These are phyloP conservation scores for Microlaimidae sp. DNA, from an alignment of 2,888 invertebrate genomes.

Conservation along the genomic window DNA sequence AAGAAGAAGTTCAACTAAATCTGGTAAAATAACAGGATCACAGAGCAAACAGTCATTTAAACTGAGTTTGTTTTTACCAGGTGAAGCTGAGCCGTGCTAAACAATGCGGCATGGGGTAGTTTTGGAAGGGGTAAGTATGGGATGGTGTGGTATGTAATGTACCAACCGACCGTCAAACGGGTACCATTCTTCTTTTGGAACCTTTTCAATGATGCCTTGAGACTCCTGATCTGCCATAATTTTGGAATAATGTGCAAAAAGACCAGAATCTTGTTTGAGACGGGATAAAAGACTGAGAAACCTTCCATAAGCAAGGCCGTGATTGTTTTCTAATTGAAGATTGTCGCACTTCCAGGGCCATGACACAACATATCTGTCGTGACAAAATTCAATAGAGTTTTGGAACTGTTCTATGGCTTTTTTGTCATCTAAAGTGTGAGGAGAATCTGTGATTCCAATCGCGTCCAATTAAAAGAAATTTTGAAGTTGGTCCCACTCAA, in stretches of 20 bases:
- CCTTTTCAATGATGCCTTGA: conserved; percentile 10
- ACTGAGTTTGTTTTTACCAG: no score
- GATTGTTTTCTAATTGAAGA: conserved; percentile 3
- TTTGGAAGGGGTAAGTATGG: conserved; percentile 1
- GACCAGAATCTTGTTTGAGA: background rate
- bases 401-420: background rate
- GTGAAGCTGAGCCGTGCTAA: background rate
- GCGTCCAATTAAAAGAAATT: conserved; percentile 2
- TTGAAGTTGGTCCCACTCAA: no score
- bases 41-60: conserved; percentile 6
- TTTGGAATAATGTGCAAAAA: background rate
- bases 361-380: no score
- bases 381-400: no score
- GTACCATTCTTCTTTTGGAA: background rate
- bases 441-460: background rate
- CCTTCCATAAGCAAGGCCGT: background rate
- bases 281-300: background rate
- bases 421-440: background rate
- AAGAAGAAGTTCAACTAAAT: conserved; percentile 6
- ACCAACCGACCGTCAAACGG: no score
- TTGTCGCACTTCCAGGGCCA: conserved; percentile 9
- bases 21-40: conserved; percentile 6
- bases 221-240: conserved; percentile 5
- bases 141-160: conserved; percentile 10
- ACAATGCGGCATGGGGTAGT: background rate